phyloP scores from a whole-genome alignment of 2,888 invertebrate species.

The Pristionchus mayeri region DNA sequence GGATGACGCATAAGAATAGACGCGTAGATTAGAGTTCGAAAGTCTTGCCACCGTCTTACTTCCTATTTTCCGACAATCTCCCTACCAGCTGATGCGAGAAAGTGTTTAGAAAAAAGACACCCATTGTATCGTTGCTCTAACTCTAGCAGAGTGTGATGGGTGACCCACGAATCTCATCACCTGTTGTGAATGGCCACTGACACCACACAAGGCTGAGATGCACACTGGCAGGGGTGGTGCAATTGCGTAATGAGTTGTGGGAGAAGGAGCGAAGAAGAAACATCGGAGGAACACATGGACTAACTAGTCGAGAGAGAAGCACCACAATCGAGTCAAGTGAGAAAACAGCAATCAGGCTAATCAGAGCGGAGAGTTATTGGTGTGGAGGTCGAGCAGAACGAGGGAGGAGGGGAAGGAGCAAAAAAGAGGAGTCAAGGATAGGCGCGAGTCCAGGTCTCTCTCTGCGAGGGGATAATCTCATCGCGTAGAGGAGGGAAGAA shows the following conservation, averaged over 20 bases:
- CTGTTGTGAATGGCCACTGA: constrained; percentile 22
- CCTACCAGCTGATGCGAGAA: too few relatives aligned
- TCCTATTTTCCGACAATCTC: too few relatives aligned
- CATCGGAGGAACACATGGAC: constrained; percentile 35
- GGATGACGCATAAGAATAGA: too few relatives aligned
- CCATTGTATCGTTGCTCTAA: too few relatives aligned
- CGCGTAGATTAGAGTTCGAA: not conserved
- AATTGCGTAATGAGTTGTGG: constrained; percentile 27
- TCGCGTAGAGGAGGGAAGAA: not conserved
- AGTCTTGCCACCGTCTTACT: too few relatives aligned
- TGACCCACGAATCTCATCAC: constrained; percentile 4
- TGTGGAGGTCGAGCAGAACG: not conserved
- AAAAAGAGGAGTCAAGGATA: constrained; percentile 17
- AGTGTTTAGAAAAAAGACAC: too few relatives aligned
- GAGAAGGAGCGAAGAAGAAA: not conserved
- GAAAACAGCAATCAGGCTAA: constrained; percentile 41
- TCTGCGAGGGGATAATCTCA: not conserved
- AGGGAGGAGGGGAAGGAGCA: not conserved
- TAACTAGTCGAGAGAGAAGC: not conserved
- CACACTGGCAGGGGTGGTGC: not conserved
- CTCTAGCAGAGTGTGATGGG: not conserved
- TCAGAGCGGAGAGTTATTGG: constrained; percentile 43
- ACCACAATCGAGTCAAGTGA: constrained; percentile 20
- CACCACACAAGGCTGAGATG: constrained; percentile 20
- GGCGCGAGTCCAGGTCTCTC: too few relatives aligned